Evolutionary conservation across 2,797 vertebrate genomes (phyloP).

Genomic region (Naso thynnoides): DNA sequence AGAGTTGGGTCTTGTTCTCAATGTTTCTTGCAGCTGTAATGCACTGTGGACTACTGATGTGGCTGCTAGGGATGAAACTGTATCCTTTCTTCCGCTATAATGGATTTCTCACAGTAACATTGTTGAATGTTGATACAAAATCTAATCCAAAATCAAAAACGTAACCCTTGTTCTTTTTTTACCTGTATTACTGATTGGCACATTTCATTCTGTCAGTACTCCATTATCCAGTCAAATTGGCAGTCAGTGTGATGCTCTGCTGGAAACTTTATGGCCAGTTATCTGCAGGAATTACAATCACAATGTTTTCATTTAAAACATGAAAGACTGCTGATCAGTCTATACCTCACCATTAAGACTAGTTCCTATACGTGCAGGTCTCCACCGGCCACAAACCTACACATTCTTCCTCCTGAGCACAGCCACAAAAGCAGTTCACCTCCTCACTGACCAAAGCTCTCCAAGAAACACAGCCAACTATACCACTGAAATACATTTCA

Average conservation of each 20-base stretch:
- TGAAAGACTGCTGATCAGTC: conserved; percentile 57
- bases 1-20: neutral
- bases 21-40: conserved; percentile 7
- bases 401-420: conserved; percentile 61
- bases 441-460: conserved; percentile 71
- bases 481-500: conserved; percentile 81
- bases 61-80: neutral
- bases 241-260: conserved; percentile 13
- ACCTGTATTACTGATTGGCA: conserved; percentile 10
- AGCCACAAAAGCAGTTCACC: conserved; percentile 71
- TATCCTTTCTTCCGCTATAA: neutral
- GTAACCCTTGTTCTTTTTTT: neutral
- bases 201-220: conserved; percentile 7
- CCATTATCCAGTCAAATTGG: conserved; percentile 17
- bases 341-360: conserved; percentile 54
- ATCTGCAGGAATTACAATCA: conserved; percentile 30
- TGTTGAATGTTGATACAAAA: neutral
- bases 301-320: conserved; percentile 58
- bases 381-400: conserved; percentile 68
- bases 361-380: conserved; percentile 63
- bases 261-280: conserved; percentile 21
- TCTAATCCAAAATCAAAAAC: neutral
- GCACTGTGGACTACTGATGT: neutral
- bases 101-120: neutral
- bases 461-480: conserved; percentile 75